phyloP scores from a whole-genome alignment of 2,797 vertebrate species.

The Lacerta bilineata region DNA sequence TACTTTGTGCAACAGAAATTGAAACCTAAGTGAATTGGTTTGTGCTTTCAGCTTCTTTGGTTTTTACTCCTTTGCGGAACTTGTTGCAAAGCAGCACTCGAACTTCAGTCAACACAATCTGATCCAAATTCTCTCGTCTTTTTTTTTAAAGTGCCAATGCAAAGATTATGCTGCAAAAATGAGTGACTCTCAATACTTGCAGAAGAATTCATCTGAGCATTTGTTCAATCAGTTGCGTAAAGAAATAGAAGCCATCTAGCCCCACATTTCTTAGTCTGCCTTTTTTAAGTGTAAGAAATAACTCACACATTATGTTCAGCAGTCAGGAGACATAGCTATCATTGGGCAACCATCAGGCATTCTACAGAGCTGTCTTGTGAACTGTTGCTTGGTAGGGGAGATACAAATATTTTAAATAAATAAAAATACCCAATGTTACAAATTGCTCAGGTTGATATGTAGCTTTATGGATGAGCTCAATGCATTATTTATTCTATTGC shows the following conservation, averaged over 20 bases:
- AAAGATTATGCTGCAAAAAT: background rate
- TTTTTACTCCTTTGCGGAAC: background rate
- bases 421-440: background rate
- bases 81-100: background rate
- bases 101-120: background rate
- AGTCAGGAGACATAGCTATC: background rate
- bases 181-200: background rate
- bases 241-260: background rate
- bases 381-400: background rate
- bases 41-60: background rate
- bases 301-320: background rate
- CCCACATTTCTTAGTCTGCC: background rate
- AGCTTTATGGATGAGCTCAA: background rate
- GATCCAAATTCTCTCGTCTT: background rate
- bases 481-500: background rate
- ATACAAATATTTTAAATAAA: background rate
- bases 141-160: background rate
- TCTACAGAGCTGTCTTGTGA: background rate
- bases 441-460: background rate
- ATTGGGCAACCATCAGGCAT: background rate
- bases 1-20: slow-evolving; percentile 23
- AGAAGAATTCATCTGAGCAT: background rate
- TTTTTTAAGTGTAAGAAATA: background rate
- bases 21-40: background rate
- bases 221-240: background rate